phyloP scores from a whole-genome alignment of 2,888 invertebrate species.

The Muscina levida region DNA sequence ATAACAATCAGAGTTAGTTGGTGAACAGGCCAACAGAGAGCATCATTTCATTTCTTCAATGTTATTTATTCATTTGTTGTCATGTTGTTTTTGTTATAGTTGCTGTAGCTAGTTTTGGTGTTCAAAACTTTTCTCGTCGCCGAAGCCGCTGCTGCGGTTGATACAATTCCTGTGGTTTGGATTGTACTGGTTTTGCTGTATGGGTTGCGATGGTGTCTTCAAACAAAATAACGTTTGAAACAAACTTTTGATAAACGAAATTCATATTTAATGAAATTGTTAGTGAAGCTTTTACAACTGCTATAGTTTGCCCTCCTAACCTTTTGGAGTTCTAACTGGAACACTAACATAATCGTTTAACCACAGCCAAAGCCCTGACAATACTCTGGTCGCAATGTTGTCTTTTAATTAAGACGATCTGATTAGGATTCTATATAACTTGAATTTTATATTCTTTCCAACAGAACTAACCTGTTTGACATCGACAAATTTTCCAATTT shows the following conservation, averaged over 20 bases:
- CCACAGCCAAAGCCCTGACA: not conserved
- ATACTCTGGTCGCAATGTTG: not conserved
- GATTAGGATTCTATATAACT: not conserved
- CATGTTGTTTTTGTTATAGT: conserved; percentile 20
- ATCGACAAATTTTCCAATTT: not conserved
- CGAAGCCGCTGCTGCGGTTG: not conserved
- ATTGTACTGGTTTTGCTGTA: not conserved
- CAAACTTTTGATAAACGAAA: conserved; percentile 17
- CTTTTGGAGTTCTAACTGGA: conserved; percentile 7
- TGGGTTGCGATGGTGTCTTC: not conserved
- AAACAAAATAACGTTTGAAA: not conserved
- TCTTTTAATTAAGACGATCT: conserved; percentile 27
- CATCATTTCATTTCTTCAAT: conserved; percentile 33
- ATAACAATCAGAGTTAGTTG: conserved; percentile 58
- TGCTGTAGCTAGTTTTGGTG: conserved; percentile 14
- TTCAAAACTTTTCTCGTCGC: conserved; percentile 6
- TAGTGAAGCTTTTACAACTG: conserved; percentile 26
- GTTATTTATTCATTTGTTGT: conserved; percentile 42
- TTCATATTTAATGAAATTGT: conserved; percentile 28
- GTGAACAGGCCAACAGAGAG: conserved; percentile 42
- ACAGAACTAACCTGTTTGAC: not conserved
- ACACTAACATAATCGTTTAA: conserved; percentile 32
- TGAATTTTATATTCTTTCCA: no score
- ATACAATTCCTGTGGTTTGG: conserved; percentile 6
- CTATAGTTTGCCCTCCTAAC: conserved; percentile 8